A percentile compares a stretch with the other conserved stretches of the same genome.
Evolutionary conservation across 2,888 invertebrate species (phyloP).

Genomic region (Ornithoptera priamus): DNA sequence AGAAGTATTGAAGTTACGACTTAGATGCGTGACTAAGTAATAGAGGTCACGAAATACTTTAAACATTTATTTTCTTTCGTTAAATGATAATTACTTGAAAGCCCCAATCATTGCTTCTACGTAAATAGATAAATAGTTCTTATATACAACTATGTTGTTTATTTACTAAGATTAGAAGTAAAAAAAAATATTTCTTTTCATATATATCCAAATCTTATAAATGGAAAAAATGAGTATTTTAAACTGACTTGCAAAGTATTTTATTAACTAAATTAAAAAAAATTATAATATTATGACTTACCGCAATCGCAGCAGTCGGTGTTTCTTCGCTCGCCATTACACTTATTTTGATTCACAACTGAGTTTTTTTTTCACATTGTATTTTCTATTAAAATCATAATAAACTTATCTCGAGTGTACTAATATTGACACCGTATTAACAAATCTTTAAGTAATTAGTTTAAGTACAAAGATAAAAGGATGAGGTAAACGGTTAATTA

Average conservation of each 20-base stretch:
- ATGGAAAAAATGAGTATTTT: not conserved
- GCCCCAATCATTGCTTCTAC: constrained; percentile 7
- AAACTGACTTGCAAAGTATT: not conserved
- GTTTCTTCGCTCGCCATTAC: constrained; percentile 62
- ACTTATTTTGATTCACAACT: constrained; percentile 2
- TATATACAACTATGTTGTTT: no score
- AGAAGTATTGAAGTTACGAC: constrained; percentile 44
- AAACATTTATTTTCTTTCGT: constrained; percentile 8
- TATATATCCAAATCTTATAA: no score
- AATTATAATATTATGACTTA: constrained; percentile 39
- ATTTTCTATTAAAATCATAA: not conserved
- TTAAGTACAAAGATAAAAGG: constrained; percentile 6
- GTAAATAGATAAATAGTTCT: not conserved
- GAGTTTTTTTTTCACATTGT: constrained; percentile 12
- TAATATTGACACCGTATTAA: not conserved
- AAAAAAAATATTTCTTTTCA: no score
- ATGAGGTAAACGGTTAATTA: constrained; percentile 6
- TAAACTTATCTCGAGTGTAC: constrained; percentile 7
- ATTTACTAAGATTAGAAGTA: no score
- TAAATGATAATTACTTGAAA: constrained; percentile 6
- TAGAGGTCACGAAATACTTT: constrained; percentile 55
- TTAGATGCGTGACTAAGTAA: constrained; percentile 65
- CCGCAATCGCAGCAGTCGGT: constrained; percentile 59
- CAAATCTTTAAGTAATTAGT: not conserved
- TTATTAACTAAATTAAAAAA: not conserved